Evolutionary conservation across 1,140 invertebrate genomes (phyloP).

Genomic region (Battus philenor): DNA sequence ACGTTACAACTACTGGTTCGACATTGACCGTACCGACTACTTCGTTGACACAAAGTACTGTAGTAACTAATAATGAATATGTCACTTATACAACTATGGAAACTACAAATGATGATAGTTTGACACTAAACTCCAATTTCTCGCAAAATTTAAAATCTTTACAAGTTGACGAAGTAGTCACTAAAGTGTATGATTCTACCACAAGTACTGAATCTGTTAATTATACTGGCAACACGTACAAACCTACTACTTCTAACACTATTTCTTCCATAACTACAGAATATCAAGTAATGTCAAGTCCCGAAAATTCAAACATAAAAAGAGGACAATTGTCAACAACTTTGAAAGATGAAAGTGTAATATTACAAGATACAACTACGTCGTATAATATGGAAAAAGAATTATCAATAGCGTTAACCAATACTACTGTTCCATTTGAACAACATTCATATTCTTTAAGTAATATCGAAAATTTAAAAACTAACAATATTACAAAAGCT

Average conservation of each 20-base stretch:
- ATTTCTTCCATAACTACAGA: not conserved
- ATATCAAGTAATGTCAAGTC: not conserved
- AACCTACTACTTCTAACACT: slow-evolving; percentile 5
- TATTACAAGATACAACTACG: not conserved
- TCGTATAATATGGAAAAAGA: slow-evolving; percentile 5
- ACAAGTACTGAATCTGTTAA: not conserved
- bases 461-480: not conserved
- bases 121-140: not conserved
- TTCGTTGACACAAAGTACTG: not conserved
- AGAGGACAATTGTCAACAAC: not conserved
- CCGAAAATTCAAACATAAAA: not conserved
- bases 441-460: not conserved
- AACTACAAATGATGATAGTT: not conserved
- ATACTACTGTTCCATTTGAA: not conserved
- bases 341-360: not conserved
- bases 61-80: slow-evolving; percentile 14
- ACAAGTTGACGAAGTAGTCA: slow-evolving; percentile 6
- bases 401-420: not conserved
- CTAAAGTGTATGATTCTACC: not conserved
- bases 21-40: slow-evolving; percentile 17
- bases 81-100: not conserved
- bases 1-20: slow-evolving; percentile 34
- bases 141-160: not conserved
- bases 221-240: not conserved
- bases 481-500: no score